Evolutionary conservation across 2,797 vertebrate genomes (phyloP).

Genomic region (Nothura maculosa): DNA sequence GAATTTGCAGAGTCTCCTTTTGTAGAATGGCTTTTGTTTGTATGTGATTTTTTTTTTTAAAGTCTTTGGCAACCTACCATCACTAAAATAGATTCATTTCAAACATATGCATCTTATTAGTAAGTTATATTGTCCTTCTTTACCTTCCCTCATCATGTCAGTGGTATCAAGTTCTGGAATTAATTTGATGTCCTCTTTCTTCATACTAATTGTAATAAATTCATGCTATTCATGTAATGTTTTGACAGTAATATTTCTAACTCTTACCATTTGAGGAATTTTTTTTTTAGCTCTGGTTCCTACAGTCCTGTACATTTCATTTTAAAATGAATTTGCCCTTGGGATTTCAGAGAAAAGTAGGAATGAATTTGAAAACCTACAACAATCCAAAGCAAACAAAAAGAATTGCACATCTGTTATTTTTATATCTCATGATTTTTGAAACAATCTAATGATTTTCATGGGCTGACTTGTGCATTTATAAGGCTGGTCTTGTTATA

Average conservation of each 20-base stretch:
- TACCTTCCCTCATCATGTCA: constrained; percentile 39
- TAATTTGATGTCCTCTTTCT: constrained; percentile 43
- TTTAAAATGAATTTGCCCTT: background rate
- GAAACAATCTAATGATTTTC: background rate
- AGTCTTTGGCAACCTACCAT: constrained; percentile 40
- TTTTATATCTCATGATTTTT: background rate
- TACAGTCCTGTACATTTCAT: background rate
- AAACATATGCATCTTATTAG: background rate
- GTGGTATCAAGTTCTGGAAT: constrained; percentile 30
- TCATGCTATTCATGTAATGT: background rate
- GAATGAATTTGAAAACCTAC: background rate
- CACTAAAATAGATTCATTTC: background rate
- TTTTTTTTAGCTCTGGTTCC: background rate
- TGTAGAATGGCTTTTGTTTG: constrained; percentile 21
- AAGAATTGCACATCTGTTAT: background rate
- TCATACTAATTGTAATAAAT: background rate
- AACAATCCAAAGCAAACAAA: background rate
- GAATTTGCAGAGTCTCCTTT: constrained; percentile 33
- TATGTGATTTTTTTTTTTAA: background rate
- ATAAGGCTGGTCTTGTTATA: background rate
- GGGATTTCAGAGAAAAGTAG: background rate
- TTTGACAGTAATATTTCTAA: background rate
- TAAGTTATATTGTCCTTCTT: constrained; percentile 13
- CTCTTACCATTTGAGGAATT: background rate
- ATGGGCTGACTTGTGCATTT: background rate